These are phyloP conservation scores for Drosophila basisetae DNA, from an alignment of 2,888 invertebrate species.

Conservation along the genomic window DNA sequence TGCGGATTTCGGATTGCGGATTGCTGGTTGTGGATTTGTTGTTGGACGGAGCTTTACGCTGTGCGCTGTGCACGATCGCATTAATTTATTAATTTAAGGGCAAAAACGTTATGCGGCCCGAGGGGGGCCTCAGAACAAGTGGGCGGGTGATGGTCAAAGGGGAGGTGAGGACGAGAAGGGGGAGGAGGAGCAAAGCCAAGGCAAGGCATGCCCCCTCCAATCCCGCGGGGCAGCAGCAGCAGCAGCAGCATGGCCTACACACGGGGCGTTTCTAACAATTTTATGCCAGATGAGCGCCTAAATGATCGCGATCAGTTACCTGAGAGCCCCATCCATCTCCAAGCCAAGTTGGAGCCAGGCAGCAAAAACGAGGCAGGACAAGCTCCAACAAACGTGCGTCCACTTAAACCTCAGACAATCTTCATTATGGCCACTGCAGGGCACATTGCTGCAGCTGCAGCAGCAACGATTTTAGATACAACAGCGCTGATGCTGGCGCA, in stretches of 20 bases:
- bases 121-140: neutral
- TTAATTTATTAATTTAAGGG: conserved; percentile 85
- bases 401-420: conserved; percentile 82
- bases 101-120: conserved; percentile 76
- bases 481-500: conserved; percentile 32
- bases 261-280: conserved; percentile 84
- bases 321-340: conserved; percentile 51
- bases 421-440: conserved; percentile 80
- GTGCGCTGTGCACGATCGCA: conserved; percentile 71
- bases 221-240: conserved; percentile 25
- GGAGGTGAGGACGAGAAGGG: neutral
- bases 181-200: neutral
- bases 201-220: neutral
- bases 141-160: conserved; percentile 1
- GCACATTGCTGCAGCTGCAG: conserved; percentile 56
- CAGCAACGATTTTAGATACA: conserved; percentile 58
- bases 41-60: neutral
- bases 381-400: conserved; percentile 70
- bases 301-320: conserved; percentile 77
- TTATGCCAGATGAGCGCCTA: conserved; percentile 82
- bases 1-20: conserved; percentile 12
- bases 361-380: conserved; percentile 2
- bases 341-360: conserved; percentile 11
- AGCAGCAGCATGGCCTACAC: conserved; percentile 47
- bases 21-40: neutral